A percentile compares a stretch with the other conserved stretches of the same genome.
phyloP scores from a whole-genome alignment of 2,113 vertebrate genomes.

The Pelvicachromis taeniatus region DNA sequence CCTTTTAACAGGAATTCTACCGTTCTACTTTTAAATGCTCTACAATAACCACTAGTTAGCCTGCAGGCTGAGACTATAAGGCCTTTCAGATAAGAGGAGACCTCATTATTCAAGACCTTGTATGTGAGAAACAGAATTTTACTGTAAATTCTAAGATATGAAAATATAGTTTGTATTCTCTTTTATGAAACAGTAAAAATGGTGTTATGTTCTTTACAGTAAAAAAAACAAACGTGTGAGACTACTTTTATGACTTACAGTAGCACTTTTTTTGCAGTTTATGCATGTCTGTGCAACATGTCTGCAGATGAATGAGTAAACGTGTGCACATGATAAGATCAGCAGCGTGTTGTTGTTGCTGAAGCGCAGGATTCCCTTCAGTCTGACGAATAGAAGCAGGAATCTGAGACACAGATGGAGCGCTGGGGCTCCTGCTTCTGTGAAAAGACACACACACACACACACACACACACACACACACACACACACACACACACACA shows the following conservation, averaged over 20 bases:
- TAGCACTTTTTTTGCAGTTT: background rate
- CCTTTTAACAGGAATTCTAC: background rate
- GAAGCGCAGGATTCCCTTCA: conserved; percentile 45
- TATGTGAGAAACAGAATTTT: too few species aligned
- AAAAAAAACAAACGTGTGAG: background rate
- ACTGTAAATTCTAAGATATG: too few species aligned
- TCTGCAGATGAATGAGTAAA: background rate
- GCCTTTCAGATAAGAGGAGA: background rate
- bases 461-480: background rate
- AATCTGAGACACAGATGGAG: conserved; percentile 27
- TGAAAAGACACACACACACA: background rate
- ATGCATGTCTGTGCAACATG: background rate
- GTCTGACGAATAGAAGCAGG: background rate
- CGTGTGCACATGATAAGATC: conserved; percentile 15
- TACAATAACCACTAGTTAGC: background rate
- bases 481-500: background rate
- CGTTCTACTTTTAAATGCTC: background rate
- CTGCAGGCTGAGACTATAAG: background rate
- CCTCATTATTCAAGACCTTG: too few species aligned
- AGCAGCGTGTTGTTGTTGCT: background rate
- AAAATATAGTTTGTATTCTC: too few species aligned
- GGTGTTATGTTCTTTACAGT: background rate
- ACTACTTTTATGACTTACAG: background rate
- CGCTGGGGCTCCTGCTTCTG: background rate
- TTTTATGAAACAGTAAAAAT: background rate